phyloP scores from a whole-genome alignment of 2,888 invertebrate genomes.

The Drosophila mimetica region DNA sequence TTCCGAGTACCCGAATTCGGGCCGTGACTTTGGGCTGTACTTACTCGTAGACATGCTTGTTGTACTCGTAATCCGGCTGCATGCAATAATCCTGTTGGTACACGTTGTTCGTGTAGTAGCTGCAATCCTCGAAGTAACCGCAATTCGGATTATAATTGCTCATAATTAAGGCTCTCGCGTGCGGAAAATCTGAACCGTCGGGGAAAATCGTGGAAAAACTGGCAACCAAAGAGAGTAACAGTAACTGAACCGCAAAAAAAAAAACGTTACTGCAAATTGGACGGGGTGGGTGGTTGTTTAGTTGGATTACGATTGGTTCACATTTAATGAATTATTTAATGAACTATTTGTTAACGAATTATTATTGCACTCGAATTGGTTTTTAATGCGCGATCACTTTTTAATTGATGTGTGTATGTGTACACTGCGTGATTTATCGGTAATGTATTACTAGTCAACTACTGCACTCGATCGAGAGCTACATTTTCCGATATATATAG shows the following conservation, averaged over 20 bases:
- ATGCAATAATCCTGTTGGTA: conserved; percentile 84
- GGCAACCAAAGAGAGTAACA: neutral
- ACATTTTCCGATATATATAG: conserved; percentile 42
- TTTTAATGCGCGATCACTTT: conserved; percentile 76
- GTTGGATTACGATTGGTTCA: conserved; percentile 7
- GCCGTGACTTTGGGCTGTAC: conserved; percentile 51
- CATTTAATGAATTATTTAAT: conserved; percentile 61
- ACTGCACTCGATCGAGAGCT: conserved; percentile 9
- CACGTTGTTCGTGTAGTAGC: conserved; percentile 81
- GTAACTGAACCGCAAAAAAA: conserved; percentile 14
- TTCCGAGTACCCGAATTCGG: neutral
- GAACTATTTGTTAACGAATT: conserved; percentile 52
- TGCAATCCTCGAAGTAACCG: conserved; percentile 84
- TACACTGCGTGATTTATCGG: conserved; percentile 22
- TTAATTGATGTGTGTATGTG: conserved; percentile 71
- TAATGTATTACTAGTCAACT: conserved; percentile 8
- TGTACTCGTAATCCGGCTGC: conserved; percentile 83
- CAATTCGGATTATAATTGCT: conserved; percentile 84
- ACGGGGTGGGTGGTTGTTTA: neutral
- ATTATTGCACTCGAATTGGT: conserved; percentile 70
- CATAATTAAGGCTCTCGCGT: conserved; percentile 72
- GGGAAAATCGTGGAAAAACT: conserved; percentile 11
- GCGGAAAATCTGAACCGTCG: conserved; percentile 25
- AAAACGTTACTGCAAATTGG: conserved; percentile 2
- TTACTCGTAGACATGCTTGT: conserved; percentile 83